These are phyloP conservation scores for Diadema setosum DNA, from an alignment of 35 echinoderm and acorn worm species.

Conservation along the genomic window DNA sequence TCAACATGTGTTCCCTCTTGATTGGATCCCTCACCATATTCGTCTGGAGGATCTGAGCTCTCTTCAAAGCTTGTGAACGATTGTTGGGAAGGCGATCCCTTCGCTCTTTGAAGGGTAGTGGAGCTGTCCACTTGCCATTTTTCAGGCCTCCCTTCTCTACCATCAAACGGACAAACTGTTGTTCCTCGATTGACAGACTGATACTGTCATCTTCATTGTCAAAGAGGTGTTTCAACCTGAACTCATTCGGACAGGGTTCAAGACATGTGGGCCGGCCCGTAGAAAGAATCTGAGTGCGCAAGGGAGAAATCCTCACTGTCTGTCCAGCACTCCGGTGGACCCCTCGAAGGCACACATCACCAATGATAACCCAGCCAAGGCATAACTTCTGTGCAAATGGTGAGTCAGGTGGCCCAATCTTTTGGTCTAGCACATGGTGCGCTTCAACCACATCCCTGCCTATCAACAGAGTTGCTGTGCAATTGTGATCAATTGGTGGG, in stretches of 20 bases:
- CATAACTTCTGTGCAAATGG: no score
- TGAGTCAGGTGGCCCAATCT: background rate
- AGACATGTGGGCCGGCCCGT: no score
- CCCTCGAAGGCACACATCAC: background rate
- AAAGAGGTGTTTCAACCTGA: background rate
- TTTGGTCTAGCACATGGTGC: slow-evolving; percentile 18
- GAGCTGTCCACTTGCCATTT: background rate
- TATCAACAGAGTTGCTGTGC: no score
- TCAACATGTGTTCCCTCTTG: slow-evolving; percentile 29
- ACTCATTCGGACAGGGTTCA: slow-evolving; percentile 18
- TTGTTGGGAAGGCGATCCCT: slow-evolving; percentile 11
- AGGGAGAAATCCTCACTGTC: background rate
- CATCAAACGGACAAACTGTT: slow-evolving; percentile 32
- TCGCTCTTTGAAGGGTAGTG: background rate
- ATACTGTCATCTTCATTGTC: no score
- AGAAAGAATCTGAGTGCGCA: no score
- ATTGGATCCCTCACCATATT: slow-evolving; percentile 7
- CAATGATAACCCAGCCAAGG: no score
- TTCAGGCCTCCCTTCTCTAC: background rate
- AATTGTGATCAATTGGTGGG: no score
- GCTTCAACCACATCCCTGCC: no score
- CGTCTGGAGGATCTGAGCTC: slow-evolving; percentile 31
- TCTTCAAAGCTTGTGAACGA: background rate
- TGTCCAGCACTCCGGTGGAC: background rate
- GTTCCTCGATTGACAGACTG: no score